Base-by-base conservation (phyloP, 2,797 vertebrate species). In the Neomorphus geoffroyi region DNA sequence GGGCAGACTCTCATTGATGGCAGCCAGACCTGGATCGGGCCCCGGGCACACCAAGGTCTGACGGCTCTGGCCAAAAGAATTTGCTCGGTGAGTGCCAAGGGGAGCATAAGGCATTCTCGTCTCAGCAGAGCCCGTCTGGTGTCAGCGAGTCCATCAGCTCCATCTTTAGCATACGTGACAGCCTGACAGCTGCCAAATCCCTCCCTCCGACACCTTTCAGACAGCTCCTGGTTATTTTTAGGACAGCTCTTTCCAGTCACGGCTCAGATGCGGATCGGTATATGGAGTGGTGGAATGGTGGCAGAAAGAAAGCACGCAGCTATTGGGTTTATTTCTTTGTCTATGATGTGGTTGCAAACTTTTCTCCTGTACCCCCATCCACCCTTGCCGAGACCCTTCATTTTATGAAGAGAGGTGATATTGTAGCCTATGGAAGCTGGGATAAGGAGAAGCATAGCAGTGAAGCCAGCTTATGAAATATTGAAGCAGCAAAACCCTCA, bases 171-270 rank as follows among this genome's bases (percentile, higher is more conserved):
- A 6, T 86, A 77, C 45, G 48, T 95, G 95, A 94, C 96, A 97
- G 94, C 74, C 94, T 85, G 92, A 80, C 95, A 95, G 92, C 82
- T 95, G 96, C 95, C 95, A 95, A 43, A 80, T 89, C 66, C 94
- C 93, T 97, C 95, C 94, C 84, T 96, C 96, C 96, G 95, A 96
- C 96, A 97, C 96, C 94, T 97, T 96, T 80, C 95, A 95, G 95
- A 94, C 90, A 3, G 88, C 86, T 96, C 93, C 90, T 90, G 96
- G 51, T 96, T 97, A 96, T 96, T 97, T 97, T 97, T 96, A 96
- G 96, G 95, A 86, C 83, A 89, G 80, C 83, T 96, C 74, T 87
- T 94, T 82, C 81, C 93, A 91, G 82, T 66, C 85, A 60, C 48
- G 51, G 66, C 93, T 94, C 80, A 80, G 73, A 90, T 86, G 85